Evolutionary conservation across 2,797 vertebrate genomes (phyloP).

Genomic region (Pseudopleuronectes americanus): DNA sequence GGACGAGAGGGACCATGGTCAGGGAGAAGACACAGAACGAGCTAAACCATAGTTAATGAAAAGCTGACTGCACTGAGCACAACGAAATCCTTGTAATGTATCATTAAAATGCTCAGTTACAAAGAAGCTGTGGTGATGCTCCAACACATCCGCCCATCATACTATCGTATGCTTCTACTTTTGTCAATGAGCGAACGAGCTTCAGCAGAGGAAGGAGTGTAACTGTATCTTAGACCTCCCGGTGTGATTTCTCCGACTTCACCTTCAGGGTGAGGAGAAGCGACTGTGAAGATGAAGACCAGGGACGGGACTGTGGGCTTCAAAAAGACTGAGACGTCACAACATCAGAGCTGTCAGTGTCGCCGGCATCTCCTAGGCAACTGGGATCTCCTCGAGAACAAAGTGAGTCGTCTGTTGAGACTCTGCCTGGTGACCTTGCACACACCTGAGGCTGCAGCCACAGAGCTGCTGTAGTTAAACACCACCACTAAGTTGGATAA

Average conservation of each 20-base stretch:
- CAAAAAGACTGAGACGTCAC: constrained; percentile 16
- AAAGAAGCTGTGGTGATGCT: no score
- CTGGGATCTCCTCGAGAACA: constrained; percentile 44
- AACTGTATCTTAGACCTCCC: background rate
- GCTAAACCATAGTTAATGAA: no score
- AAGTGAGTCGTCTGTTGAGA: constrained; percentile 33
- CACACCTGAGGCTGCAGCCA: constrained; percentile 15
- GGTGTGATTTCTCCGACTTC: background rate
- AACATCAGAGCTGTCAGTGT: constrained; percentile 39
- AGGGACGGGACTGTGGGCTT: background rate
- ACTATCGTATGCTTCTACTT: no score
- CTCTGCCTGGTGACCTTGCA: constrained; percentile 30
- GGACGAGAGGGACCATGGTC: no score
- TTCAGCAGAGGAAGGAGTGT: background rate
- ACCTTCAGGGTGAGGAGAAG: constrained; percentile 3
- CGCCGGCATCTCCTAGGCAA: constrained; percentile 64
- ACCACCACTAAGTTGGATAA: background rate
- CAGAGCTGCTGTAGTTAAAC: constrained; percentile 11
- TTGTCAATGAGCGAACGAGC: background rate
- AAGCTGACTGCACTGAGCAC: no score
- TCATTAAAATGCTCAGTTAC: no score
- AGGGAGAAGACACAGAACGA: no score
- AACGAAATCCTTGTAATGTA: no score
- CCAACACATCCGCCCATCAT: no score
- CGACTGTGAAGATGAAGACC: constrained; percentile 16